A percentile compares a stretch with the other conserved stretches of the same genome.
These are phyloP conservation scores for Ommatoiulus sabulosus DNA, from an alignment of 2,888 invertebrate species.

Conservation along the genomic window DNA sequence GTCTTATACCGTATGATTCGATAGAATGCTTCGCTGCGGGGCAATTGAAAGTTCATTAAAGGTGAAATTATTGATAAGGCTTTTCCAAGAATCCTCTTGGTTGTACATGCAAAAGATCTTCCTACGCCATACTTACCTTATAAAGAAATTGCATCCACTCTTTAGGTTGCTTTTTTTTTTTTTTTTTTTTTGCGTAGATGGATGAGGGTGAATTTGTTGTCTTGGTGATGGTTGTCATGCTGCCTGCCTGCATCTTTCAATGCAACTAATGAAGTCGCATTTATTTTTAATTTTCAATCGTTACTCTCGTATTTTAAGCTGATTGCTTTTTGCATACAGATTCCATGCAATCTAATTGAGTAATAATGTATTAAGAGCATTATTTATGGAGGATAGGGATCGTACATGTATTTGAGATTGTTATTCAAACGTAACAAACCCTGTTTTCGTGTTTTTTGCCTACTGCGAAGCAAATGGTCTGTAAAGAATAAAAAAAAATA, in stretches of 20 bases:
- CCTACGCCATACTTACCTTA: conserved; percentile 13
- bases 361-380: conserved; percentile 37
- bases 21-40: conserved; percentile 22
- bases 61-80: conserved; percentile 7
- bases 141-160: conserved; percentile 37
- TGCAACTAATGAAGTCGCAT: conserved; percentile 21
- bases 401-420: neutral
- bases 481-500: conserved; percentile 17
- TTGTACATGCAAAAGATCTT: conserved; percentile 37
- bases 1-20: neutral
- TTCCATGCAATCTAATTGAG: neutral
- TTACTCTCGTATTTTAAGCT: neutral
- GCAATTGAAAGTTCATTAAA: conserved; percentile 34
- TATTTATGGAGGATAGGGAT: neutral
- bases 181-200: conserved; percentile 2
- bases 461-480: neutral
- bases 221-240: conserved; percentile 45
- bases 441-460: neutral
- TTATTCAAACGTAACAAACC: neutral
- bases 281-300: conserved; percentile 44
- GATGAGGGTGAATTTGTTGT: conserved; percentile 39
- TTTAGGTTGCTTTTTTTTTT: conserved; percentile 2
- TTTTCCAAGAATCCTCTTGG: conserved; percentile 29
- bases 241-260: conserved; percentile 32
- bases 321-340: conserved; percentile 29